These are phyloP conservation scores for Synergus umbraculus DNA, from an alignment of 2,888 invertebrate species.

Conservation along the genomic window DNA sequence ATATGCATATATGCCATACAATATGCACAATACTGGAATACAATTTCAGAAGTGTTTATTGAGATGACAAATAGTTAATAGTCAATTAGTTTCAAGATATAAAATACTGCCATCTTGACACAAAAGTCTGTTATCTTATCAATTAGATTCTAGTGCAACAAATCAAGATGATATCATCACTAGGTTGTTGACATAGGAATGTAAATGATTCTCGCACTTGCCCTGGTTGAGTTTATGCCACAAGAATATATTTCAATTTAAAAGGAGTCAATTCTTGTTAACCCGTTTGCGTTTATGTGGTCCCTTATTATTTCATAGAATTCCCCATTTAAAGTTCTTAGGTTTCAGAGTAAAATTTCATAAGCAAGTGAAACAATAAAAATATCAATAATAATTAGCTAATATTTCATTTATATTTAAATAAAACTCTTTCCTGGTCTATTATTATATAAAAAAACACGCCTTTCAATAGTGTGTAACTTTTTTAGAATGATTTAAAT, in stretches of 20 bases:
- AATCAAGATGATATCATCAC: slow-evolving; percentile 57
- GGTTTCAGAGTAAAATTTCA: not conserved
- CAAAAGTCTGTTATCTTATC: slow-evolving; percentile 47
- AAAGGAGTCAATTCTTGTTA: slow-evolving; percentile 33
- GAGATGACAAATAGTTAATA: not conserved
- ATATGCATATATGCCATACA: no score
- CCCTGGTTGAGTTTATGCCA: not conserved
- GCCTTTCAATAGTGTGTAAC: not conserved
- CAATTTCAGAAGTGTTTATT: not conserved
- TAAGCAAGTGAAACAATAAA: not conserved
- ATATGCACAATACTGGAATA: not conserved
- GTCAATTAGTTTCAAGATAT: not conserved
- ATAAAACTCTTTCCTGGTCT: not conserved
- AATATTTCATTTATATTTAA: no score
- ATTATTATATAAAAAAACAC: not conserved
- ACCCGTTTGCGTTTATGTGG: not conserved
- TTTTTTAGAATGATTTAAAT: slow-evolving; percentile 2
- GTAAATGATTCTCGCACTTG: slow-evolving; percentile 33
- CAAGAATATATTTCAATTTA: slow-evolving; percentile 10
- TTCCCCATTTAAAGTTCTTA: not conserved
- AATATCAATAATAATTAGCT: not conserved
- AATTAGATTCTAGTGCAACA: slow-evolving; percentile 55
- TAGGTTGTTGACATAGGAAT: slow-evolving; percentile 53
- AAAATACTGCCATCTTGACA: not conserved
- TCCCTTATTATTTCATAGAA: slow-evolving; percentile 3